These are phyloP conservation scores for Pteronura brasiliensis DNA, from an alignment of 2,113 vertebrate species.

Conservation along the genomic window DNA sequence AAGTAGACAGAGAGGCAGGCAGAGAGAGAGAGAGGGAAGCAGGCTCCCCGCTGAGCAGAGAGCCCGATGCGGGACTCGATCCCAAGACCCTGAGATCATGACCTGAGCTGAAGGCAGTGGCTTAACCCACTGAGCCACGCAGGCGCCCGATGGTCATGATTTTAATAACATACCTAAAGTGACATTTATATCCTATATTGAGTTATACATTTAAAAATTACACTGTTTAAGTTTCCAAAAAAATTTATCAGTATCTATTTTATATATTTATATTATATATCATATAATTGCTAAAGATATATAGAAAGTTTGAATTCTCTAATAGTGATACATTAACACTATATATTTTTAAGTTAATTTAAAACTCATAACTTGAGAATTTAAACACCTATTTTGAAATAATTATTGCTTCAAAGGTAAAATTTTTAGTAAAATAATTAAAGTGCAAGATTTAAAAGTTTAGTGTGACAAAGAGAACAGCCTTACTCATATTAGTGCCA, in stretches of 20 bases:
- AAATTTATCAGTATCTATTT: background rate
- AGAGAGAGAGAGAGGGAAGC: no score
- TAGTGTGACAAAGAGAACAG: background rate
- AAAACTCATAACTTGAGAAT: background rate
- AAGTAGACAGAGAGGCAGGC: no score
- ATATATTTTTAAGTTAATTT: background rate
- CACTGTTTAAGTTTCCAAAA: background rate
- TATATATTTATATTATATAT: background rate
- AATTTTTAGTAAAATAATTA: background rate
- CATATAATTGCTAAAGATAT: background rate
- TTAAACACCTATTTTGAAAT: background rate
- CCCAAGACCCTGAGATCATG: no score
- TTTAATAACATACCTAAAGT: background rate
- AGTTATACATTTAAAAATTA: background rate
- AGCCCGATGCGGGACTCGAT: no score
- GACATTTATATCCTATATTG: background rate
- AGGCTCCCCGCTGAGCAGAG: no score
- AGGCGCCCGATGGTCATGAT: rapidly evolving
- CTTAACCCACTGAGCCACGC: no score
- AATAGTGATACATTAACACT: background rate
- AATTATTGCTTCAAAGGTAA: background rate
- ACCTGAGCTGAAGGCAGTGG: no score
- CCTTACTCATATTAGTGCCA: background rate
- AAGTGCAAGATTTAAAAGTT: background rate
- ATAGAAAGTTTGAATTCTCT: background rate